These are phyloP conservation scores for Cremastinae sp. DNA, from an alignment of 2,888 invertebrate genomes.

Conservation along the genomic window DNA sequence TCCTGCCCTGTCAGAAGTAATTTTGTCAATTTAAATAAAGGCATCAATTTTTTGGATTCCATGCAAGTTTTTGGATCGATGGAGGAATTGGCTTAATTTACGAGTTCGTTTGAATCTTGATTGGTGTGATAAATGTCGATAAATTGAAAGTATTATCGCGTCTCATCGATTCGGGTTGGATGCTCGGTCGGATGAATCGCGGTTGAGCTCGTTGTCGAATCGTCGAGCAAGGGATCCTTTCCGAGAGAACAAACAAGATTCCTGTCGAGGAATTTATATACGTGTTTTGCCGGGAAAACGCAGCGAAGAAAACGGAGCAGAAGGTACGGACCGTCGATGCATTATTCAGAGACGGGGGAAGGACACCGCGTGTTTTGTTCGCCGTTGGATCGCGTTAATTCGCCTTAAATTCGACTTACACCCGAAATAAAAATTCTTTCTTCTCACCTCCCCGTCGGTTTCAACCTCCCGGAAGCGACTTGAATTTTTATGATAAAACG, in stretches of 20 bases:
- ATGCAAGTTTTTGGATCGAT: neutral
- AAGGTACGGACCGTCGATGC: constrained; percentile 75
- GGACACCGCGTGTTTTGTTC: constrained; percentile 69
- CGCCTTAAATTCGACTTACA: constrained; percentile 74
- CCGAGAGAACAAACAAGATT: constrained; percentile 36
- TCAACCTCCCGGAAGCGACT: too few relatives aligned
- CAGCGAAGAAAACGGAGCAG: constrained; percentile 47
- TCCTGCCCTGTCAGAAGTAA: too few relatives aligned
- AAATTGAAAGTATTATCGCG: constrained; percentile 73
- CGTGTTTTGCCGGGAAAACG: constrained; percentile 38
- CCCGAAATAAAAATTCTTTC: constrained; percentile 51
- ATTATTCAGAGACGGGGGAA: constrained; percentile 79
- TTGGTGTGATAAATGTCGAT: constrained; percentile 12
- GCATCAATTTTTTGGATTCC: too few relatives aligned
- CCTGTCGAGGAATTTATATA: constrained; percentile 44
- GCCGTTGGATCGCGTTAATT: constrained; percentile 74
- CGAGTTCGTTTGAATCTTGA: neutral
- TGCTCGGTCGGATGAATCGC: constrained; percentile 64
- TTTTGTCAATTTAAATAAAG: too few relatives aligned
- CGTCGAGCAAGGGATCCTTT: constrained; percentile 71
- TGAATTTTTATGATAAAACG: too few relatives aligned
- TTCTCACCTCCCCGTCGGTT: too few relatives aligned
- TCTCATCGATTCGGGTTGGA: constrained; percentile 58
- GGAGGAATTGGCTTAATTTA: neutral
- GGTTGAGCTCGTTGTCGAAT: constrained; percentile 74